Percentiles rank a stretch among this genome's conserved stretches.
Conservation (phyloP, 2,888 invertebrate genomes). For the Caenorhabditis doughertyi region DNA sequence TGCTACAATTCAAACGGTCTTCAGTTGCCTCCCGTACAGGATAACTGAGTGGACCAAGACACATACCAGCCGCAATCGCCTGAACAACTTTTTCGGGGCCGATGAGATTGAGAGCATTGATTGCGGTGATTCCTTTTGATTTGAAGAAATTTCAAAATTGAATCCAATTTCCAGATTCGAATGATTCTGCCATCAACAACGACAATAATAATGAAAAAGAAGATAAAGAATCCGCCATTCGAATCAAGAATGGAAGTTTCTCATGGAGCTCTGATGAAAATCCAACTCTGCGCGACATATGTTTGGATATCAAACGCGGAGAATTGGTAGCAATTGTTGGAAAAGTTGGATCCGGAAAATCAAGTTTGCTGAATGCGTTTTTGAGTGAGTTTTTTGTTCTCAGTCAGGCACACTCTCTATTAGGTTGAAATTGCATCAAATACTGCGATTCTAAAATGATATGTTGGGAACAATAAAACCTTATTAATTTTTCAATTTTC, state of each 20-base stretch:
- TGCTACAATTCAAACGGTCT: slow-evolving; percentile 96
- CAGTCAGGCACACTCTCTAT: no score
- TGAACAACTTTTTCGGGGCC: slow-evolving; percentile 74
- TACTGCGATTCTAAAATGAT: no score
- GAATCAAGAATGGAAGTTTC: slow-evolving; percentile 5
- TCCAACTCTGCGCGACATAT: neutral
- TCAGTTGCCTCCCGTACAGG: slow-evolving; percentile 84
- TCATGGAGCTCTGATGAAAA: slow-evolving; percentile 19
- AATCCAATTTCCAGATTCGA: no score
- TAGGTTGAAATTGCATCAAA: no score
- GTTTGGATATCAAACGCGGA: neutral
- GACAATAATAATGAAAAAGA: neutral
- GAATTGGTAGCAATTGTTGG: slow-evolving; percentile 80
- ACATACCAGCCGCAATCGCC: slow-evolving; percentile 75
- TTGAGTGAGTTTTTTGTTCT: slow-evolving; percentile 70
- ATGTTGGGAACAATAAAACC: no score
- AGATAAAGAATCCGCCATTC: neutral
- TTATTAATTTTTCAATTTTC: neutral
- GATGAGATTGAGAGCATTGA: no score
- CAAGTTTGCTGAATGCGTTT: slow-evolving; percentile 88
- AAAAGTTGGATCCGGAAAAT: slow-evolving; percentile 81
- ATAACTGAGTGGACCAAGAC: slow-evolving; percentile 76
- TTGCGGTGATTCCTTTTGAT: no score
- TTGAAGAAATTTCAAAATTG: no score
- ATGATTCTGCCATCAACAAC: no score